Conservation (phyloP, 92 coral and sea anemone genomes). For the Scolanthus callimorphus region DNA sequence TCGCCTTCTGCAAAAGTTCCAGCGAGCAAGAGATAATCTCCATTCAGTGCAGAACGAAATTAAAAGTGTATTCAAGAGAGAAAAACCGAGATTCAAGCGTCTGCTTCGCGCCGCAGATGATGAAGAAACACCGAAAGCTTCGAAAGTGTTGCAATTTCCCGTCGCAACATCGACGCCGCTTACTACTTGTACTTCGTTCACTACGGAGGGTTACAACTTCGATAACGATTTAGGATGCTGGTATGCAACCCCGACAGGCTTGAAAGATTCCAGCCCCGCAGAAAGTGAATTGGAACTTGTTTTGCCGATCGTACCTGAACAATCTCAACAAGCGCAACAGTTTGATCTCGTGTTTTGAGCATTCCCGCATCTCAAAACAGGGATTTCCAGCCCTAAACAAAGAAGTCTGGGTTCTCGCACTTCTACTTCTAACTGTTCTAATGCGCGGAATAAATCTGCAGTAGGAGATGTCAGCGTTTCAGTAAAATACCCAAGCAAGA, state of each 20-base stretch:
- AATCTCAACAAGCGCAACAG: neutral
- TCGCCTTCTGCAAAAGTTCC: neutral
- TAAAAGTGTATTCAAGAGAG: neutral
- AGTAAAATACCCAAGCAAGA: constrained; percentile 29
- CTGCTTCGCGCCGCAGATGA: neutral
- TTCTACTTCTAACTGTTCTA: neutral
- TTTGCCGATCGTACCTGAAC: neutral
- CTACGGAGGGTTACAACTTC: neutral
- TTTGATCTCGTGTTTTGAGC: neutral
- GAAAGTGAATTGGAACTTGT: neutral
- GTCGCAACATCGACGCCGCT: neutral
- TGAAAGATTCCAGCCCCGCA: neutral
- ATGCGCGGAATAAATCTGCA: neutral
- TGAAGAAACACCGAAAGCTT: neutral
- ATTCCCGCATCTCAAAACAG: neutral
- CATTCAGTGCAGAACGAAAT: neutral
- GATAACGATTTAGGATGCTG: neutral
- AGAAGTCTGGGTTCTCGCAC: neutral
- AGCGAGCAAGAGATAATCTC: neutral
- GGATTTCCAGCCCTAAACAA: neutral
- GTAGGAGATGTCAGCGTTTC: constrained; percentile 9
- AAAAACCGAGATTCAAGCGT: neutral
- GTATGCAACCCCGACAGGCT: neutral
- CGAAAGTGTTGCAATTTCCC: neutral
- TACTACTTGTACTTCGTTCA: neutral